Conservation (phyloP, 2,113 vertebrate species). For the Oncorhynchus masou region DNA sequence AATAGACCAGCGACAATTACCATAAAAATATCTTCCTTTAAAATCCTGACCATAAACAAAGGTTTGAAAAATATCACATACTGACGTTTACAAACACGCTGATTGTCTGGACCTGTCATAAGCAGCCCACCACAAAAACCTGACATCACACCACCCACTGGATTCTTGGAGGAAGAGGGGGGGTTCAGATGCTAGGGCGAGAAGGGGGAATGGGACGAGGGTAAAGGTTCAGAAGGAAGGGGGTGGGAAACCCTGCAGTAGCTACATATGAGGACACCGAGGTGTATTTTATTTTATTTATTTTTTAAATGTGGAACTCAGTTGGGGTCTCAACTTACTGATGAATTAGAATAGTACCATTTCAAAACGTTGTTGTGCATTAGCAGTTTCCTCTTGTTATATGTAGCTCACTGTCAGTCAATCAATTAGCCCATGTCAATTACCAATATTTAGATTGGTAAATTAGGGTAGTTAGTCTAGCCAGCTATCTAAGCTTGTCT, state of each 20-base stretch:
- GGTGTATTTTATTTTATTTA: too few relatives aligned
- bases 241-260: neutral
- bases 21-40: constrained; percentile 99
- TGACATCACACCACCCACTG: constrained; percentile 74
- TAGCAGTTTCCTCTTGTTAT: too few relatives aligned
- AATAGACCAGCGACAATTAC: constrained; percentile 98
- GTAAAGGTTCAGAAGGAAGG: constrained; percentile 39
- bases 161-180: constrained; percentile 23
- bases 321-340: too few relatives aligned
- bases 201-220: neutral
- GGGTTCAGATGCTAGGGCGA: neutral
- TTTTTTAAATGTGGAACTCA: too few relatives aligned
- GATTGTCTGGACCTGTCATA: constrained; percentile 89
- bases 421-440: too few relatives aligned
- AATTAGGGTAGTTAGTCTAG: too few relatives aligned
- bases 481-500: too few relatives aligned
- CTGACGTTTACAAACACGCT: constrained; percentile 85
- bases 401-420: too few relatives aligned
- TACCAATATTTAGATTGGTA: too few relatives aligned
- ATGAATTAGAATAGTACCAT: too few relatives aligned
- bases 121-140: constrained; percentile 80
- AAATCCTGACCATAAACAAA: constrained; percentile 95
- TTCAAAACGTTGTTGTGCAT: too few relatives aligned
- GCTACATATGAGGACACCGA: too few relatives aligned
- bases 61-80: constrained; percentile 86